phyloP scores from a whole-genome alignment of 2,113 vertebrate species.

The Tupaia tana region DNA sequence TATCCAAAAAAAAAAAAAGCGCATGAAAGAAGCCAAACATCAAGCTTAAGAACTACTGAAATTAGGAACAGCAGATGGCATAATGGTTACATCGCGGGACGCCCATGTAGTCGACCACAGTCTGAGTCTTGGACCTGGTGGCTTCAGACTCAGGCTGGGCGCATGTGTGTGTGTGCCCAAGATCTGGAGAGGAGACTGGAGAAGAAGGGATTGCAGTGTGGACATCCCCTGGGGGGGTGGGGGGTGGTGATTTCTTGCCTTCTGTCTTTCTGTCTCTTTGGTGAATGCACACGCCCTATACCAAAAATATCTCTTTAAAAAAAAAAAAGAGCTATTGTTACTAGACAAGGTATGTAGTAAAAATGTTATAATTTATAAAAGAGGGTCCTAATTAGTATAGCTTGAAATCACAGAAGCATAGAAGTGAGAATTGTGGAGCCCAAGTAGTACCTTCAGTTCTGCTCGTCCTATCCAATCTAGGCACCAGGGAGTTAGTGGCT shows the following conservation, averaged over 20 bases:
- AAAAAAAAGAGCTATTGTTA: slow-evolving; percentile 24
- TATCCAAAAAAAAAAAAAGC: background rate
- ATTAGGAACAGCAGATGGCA: background rate
- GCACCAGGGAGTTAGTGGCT: background rate
- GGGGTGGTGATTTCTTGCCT: too few species aligned
- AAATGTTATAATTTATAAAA: background rate
- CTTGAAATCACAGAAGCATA: background rate
- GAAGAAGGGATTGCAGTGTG: too few species aligned
- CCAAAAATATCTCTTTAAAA: background rate
- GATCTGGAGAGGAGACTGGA: too few species aligned
- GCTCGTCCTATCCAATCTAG: background rate
- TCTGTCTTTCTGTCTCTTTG: too few species aligned
- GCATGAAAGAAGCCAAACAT: background rate
- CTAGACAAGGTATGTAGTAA: background rate
- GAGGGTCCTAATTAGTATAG: background rate
- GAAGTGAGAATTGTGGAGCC: background rate
- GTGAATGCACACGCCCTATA: too few species aligned
- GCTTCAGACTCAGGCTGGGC: too few species aligned
- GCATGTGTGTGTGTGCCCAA: too few species aligned
- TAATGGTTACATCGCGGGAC: too few species aligned
- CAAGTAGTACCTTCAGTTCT: background rate
- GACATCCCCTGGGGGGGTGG: too few species aligned
- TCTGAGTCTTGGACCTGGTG: too few species aligned
- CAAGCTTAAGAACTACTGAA: slow-evolving; percentile 12
- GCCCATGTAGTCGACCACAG: too few species aligned